phyloP scores from a whole-genome alignment of 2,797 vertebrate genomes.

The Labeo calbasu region DNA sequence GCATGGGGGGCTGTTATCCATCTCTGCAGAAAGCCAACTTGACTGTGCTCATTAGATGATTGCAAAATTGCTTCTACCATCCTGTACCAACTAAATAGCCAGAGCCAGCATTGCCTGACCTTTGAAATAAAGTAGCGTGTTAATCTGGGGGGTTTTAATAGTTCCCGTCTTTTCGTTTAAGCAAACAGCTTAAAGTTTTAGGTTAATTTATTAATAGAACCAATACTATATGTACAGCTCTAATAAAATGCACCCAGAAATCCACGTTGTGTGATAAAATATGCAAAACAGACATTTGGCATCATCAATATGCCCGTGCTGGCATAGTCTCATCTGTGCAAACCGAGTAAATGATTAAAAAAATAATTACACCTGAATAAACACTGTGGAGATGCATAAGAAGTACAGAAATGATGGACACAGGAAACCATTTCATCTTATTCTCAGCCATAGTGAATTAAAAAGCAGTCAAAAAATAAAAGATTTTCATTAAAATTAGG shows the following conservation, averaged over 20 bases:
- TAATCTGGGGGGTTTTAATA: conserved; percentile 21
- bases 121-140: conserved; percentile 3
- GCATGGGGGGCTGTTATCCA: background rate
- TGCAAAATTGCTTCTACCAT: conserved; percentile 3
- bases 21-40: conserved; percentile 1
- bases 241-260: conserved; percentile 15
- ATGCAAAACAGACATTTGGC: conserved; percentile 5
- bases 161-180: background rate
- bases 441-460: background rate
- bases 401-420: background rate
- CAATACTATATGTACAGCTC: background rate
- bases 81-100: conserved; percentile 2
- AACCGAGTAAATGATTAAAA: background rate
- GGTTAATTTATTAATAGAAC: background rate
- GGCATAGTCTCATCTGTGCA: conserved; percentile 9
- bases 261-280: conserved; percentile 1
- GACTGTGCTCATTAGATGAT: conserved; percentile 14
- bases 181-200: background rate
- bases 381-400: background rate
- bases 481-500: background rate
- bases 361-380: conserved; percentile 9
- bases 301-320: background rate
- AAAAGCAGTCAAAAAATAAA: background rate
- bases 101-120: background rate
- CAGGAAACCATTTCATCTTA: background rate